phyloP scores from a whole-genome alignment of 2,113 vertebrate genomes.

The Rynchops niger region DNA sequence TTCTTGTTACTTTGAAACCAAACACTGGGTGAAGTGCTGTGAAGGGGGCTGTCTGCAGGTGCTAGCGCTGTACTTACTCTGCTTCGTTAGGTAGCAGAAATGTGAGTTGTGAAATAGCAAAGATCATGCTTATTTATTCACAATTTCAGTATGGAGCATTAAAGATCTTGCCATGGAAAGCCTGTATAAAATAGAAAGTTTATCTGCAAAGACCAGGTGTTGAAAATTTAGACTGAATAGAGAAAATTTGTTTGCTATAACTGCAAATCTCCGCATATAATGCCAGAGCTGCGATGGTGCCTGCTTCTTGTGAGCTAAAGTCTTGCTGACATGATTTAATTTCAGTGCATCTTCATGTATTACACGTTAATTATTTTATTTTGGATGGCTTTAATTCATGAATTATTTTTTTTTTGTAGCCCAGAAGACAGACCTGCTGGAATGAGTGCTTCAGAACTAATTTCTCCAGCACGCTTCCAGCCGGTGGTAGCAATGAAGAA shows the following conservation, averaged over 20 bases:
- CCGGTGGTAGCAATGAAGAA: slow-evolving; percentile 58
- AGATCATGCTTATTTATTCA: neutral
- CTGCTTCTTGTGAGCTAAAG: neutral
- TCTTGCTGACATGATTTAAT: neutral
- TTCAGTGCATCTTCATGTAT: neutral
- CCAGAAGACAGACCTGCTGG: slow-evolving; percentile 70
- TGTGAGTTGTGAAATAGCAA: neutral
- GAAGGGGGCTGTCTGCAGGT: neutral
- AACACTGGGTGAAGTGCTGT: neutral
- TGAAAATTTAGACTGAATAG: neutral
- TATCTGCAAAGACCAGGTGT: neutral
- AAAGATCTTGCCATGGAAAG: neutral
- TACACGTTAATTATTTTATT: neutral
- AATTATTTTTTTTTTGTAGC: slow-evolving; percentile 68
- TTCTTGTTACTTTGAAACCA: neutral
- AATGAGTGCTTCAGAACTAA: slow-evolving; percentile 63
- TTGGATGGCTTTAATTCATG: neutral
- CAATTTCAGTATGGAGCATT: neutral
- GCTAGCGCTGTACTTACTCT: neutral
- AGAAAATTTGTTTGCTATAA: neutral
- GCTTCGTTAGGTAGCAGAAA: neutral
- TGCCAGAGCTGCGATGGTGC: neutral
- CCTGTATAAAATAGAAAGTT: neutral
- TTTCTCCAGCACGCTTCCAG: slow-evolving; percentile 50
- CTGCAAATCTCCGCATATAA: neutral